Evolutionary conservation across 1,140 invertebrate species (phyloP).

Genomic region (Macrosteles quadrilineatus): DNA sequence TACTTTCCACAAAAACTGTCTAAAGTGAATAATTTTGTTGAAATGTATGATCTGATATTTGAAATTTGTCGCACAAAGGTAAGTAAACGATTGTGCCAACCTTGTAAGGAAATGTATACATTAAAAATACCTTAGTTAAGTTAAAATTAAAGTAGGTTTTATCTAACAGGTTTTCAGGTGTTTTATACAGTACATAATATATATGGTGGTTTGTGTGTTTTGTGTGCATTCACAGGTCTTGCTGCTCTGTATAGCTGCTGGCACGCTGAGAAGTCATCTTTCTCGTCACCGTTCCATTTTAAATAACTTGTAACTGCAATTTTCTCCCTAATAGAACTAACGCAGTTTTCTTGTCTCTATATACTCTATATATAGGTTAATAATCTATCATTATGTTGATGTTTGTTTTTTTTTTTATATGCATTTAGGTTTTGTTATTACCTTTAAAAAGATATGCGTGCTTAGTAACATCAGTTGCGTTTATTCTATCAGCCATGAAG

Average conservation of each 20-base stretch:
- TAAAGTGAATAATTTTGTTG: no score
- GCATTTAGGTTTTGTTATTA: slow-evolving; percentile 24
- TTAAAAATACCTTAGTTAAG: no score
- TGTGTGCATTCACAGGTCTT: slow-evolving; percentile 29
- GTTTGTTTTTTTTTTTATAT: slow-evolving; percentile 11
- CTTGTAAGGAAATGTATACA: no score
- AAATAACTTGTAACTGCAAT: neutral
- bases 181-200: neutral
- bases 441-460: neutral
- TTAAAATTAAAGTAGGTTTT: no score
- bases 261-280: neutral
- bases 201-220: slow-evolving; percentile 28
- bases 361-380: slow-evolving; percentile 13
- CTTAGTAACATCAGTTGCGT: neutral
- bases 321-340: neutral
- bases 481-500: neutral
- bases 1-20: no score
- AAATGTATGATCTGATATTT: no score
- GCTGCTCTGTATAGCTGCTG: slow-evolving; percentile 15
- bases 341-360: neutral
- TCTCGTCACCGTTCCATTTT: slow-evolving; percentile 3
- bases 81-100: no score
- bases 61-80: no score
- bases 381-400: slow-evolving; percentile 5
- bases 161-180: no score